Percentiles rank a stretch among this genome's conserved stretches.
Evolutionary conservation across 2,888 invertebrate genomes (phyloP).

Genomic region (Calameuta filiformis): DNA sequence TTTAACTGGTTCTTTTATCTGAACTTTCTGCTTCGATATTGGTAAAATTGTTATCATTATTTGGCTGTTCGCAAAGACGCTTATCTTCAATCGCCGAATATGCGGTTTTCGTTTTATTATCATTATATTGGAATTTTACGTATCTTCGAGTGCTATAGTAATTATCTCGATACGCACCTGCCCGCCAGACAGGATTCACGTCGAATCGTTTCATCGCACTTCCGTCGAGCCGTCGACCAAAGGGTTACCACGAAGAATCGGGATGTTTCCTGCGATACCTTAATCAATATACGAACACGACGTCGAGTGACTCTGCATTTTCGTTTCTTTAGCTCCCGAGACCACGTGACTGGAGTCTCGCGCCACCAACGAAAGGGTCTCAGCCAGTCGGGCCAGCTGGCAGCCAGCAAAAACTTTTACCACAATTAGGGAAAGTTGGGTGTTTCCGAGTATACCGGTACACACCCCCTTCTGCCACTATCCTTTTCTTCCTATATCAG

Average conservation of each 20-base stretch:
- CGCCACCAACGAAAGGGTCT: background rate
- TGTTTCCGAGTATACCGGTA: constrained; percentile 35
- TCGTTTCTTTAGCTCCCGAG: background rate
- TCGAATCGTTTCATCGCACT: background rate
- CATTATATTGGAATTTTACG: background rate
- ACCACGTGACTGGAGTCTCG: background rate
- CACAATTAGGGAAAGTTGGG: constrained; percentile 39
- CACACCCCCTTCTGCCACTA: constrained; percentile 20
- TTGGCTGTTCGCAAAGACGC: background rate
- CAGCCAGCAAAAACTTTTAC: constrained; percentile 16
- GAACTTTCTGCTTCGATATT: background rate
- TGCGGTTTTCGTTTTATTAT: background rate
- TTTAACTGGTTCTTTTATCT: background rate
- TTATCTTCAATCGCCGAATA: background rate
- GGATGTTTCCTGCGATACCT: background rate
- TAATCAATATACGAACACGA: constrained; percentile 1
- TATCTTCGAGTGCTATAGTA: background rate
- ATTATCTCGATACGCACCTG: background rate
- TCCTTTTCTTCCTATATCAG: background rate
- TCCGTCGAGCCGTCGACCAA: background rate
- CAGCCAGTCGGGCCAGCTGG: background rate
- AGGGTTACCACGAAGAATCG: background rate
- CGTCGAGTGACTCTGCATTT: background rate
- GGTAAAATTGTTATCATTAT: background rate
- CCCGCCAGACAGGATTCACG: background rate